A percentile compares a stretch with the other conserved stretches of the same genome.
phyloP scores from a whole-genome alignment of 92 coral and sea anemone genomes.

The Bergia sp. region DNA sequence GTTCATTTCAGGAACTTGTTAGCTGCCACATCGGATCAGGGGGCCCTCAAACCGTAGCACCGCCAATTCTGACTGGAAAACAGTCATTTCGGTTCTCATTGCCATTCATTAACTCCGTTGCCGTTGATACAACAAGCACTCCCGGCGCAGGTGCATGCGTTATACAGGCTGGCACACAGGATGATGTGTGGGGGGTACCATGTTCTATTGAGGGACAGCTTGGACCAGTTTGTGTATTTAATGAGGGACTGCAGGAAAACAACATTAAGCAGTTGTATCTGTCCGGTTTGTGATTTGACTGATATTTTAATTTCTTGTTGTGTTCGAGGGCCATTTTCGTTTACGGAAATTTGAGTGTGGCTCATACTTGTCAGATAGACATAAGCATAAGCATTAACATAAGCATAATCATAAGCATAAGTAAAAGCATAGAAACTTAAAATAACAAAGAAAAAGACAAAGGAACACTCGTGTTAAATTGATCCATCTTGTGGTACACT shows the following conservation, averaged over 20 bases:
- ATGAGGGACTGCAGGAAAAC: conserved; percentile 80
- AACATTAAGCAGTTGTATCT: conserved; percentile 63
- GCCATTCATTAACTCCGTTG: conserved; percentile 32
- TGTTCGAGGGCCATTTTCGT: neutral
- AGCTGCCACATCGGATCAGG: conserved; percentile 93
- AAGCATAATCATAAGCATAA: neutral
- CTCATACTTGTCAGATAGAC: no score
- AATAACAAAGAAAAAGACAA: no score
- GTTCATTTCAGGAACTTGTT: conserved; percentile 71
- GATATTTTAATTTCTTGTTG: neutral
- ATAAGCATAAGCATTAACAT: no score
- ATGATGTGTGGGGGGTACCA: conserved; percentile 92
- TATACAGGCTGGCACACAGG: conserved; percentile 85
- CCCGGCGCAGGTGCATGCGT: conserved; percentile 46
- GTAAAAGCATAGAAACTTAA: no score
- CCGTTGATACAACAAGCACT: conserved; percentile 40
- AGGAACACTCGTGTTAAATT: no score
- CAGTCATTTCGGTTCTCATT: conserved; percentile 63
- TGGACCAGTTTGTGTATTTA: conserved; percentile 89
- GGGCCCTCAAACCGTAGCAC: conserved; percentile 59
- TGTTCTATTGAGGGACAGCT: conserved; percentile 94
- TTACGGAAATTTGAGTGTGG: no score
- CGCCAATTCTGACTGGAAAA: conserved; percentile 49
- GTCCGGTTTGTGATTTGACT: conserved; percentile 66
- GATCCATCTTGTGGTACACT: no score